These are phyloP conservation scores for Trichacis sp. DNA, from an alignment of 2,888 invertebrate genomes.

Conservation along the genomic window DNA sequence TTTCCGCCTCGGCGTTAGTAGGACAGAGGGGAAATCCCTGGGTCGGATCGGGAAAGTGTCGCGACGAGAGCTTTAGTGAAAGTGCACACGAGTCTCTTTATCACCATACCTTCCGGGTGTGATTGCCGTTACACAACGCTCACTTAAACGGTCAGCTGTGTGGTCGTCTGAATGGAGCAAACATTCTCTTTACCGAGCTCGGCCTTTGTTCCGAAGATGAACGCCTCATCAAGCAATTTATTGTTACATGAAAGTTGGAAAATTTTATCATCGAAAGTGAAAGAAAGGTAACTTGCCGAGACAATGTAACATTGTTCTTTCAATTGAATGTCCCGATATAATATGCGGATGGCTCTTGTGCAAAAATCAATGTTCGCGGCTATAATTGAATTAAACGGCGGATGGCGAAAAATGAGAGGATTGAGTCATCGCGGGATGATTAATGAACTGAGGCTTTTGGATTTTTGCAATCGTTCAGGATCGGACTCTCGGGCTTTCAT, in stretches of 20 bases:
- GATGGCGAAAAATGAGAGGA: not conserved
- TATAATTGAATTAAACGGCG: not conserved
- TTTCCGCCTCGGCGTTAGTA: too few species aligned
- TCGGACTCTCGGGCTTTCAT: not conserved
- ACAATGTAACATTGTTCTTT: constrained; percentile 1
- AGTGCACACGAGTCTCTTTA: constrained; percentile 47
- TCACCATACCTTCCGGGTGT: constrained; percentile 48
- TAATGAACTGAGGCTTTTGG: constrained; percentile 7
- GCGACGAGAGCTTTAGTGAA: constrained; percentile 50
- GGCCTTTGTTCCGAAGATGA: constrained; percentile 30
- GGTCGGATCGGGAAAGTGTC: constrained; percentile 48
- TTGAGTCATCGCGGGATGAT: constrained; percentile 10
- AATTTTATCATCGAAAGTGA: constrained; percentile 14
- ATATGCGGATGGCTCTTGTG: too few species aligned
- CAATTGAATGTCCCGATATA: not conserved
- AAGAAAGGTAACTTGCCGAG: constrained; percentile 6
- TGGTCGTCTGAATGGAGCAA: constrained; percentile 6
- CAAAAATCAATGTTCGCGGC: too few species aligned
- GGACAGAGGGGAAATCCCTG: constrained; percentile 29
- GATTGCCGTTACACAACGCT: constrained; percentile 52
- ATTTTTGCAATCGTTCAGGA: constrained; percentile 10
- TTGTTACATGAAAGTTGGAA: constrained; percentile 14
- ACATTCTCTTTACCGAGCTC: constrained; percentile 13
- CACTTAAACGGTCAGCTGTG: constrained; percentile 37
- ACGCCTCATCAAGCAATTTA: constrained; percentile 15